Evolutionary conservation across 2,113 vertebrate genomes (phyloP).

Genomic region (Casuarius casuarius): DNA sequence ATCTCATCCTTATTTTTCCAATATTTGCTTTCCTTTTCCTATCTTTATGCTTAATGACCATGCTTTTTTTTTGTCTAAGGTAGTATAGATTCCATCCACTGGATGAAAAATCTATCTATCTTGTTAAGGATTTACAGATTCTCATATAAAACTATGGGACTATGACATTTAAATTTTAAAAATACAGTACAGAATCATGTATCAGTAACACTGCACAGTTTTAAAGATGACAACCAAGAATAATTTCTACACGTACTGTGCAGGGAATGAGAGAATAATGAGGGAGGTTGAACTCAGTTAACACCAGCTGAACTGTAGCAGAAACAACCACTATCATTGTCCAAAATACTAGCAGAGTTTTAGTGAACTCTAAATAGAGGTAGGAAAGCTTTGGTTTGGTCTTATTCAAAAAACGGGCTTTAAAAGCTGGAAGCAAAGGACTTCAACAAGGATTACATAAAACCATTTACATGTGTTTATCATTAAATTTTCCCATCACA

Average conservation of each 20-base stretch:
- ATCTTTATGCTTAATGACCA: too few species aligned
- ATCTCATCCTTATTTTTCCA: too few species aligned
- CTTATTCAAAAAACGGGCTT: not conserved
- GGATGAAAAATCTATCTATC: too few species aligned
- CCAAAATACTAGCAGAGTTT: not conserved
- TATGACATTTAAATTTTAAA: too few species aligned
- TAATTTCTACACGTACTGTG: not conserved
- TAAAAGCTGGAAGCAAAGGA: not conserved
- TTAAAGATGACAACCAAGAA: not conserved
- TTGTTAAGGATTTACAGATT: too few species aligned
- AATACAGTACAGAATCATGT: not conserved
- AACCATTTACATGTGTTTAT: not conserved
- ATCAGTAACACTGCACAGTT: not conserved
- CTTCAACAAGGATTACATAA: not conserved
- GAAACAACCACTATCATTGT: not conserved
- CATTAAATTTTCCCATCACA: not conserved
- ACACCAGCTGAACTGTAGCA: not conserved
- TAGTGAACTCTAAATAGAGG: not conserved
- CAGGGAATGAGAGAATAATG: not conserved
- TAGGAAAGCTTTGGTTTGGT: not conserved
- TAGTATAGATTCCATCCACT: too few species aligned
- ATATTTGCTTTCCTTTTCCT: too few species aligned
- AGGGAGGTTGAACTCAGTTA: not conserved
- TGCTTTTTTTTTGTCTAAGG: too few species aligned
- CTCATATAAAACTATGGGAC: too few species aligned